phyloP scores from a whole-genome alignment of 2,888 invertebrate species.

The Fragum whitleyi region DNA sequence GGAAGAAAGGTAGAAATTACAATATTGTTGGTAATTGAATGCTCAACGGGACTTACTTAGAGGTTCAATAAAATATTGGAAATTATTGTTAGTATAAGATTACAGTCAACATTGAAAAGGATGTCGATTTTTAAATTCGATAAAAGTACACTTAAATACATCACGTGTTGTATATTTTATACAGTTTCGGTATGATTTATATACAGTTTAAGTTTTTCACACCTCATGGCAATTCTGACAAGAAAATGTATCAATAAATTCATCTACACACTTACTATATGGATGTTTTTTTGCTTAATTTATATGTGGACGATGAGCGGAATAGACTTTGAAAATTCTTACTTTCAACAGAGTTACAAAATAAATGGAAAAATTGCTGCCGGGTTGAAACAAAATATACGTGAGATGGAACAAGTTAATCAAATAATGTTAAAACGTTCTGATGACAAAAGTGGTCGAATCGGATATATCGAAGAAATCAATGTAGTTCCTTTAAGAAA shows the following conservation, averaged over 20 bases:
- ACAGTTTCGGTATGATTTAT: no score
- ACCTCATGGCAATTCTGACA: neutral
- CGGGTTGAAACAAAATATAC: neutral
- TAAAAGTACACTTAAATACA: no score
- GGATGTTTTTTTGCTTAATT: neutral
- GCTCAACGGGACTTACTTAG: no score
- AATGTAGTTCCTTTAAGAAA: neutral
- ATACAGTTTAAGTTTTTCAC: neutral
- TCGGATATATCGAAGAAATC: neutral
- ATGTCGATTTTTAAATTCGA: no score
- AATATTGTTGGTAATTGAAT: no score
- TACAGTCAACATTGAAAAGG: no score
- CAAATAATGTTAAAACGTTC: neutral
- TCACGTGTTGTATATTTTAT: no score
- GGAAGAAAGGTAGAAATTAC: no score
- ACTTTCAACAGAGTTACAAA: neutral
- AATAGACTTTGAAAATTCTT: neutral
- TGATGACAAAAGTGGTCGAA: neutral
- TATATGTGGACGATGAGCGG: conserved; percentile 20
- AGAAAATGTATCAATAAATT: neutral
- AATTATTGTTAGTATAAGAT: no score
- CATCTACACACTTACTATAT: neutral
- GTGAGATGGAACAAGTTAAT: neutral
- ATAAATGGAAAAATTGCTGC: neutral
- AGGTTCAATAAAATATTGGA: no score